Evolutionary conservation across 2,797 vertebrate species (phyloP).

Genomic region (Limnodromus scolopaceus): DNA sequence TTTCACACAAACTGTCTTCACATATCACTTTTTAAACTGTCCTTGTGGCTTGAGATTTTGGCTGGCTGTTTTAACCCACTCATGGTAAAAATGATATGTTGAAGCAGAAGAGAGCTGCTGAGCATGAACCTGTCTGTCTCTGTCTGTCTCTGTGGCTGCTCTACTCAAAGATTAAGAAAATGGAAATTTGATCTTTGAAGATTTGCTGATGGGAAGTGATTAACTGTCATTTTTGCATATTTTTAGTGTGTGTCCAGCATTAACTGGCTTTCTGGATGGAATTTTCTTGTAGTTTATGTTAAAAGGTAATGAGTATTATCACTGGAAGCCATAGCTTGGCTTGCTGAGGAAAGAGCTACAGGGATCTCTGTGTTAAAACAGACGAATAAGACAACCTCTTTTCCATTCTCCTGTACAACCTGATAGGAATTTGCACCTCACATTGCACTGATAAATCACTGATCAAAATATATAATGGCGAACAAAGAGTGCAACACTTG

Average conservation of each 20-base stretch:
- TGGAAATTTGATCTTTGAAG: background rate
- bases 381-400: background rate
- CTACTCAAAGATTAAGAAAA: background rate
- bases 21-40: background rate
- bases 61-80: background rate
- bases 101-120: background rate
- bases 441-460: background rate
- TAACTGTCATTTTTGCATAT: background rate
- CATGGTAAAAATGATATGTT: background rate
- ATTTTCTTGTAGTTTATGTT: background rate
- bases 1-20: background rate
- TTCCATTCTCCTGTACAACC: background rate
- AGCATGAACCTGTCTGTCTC: background rate
- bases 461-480: background rate
- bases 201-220: background rate
- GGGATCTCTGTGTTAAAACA: background rate
- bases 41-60: background rate
- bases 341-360: background rate
- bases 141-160: background rate
- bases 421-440: background rate
- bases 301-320: background rate
- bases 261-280: background rate
- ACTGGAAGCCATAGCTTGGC: background rate
- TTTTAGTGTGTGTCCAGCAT: background rate
- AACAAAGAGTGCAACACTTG: background rate